Percentiles rank a stretch among this genome's conserved stretches.
These are phyloP conservation scores for Sorex fumeus DNA, from an alignment of 2,113 vertebrate genomes.

Conservation along the genomic window DNA sequence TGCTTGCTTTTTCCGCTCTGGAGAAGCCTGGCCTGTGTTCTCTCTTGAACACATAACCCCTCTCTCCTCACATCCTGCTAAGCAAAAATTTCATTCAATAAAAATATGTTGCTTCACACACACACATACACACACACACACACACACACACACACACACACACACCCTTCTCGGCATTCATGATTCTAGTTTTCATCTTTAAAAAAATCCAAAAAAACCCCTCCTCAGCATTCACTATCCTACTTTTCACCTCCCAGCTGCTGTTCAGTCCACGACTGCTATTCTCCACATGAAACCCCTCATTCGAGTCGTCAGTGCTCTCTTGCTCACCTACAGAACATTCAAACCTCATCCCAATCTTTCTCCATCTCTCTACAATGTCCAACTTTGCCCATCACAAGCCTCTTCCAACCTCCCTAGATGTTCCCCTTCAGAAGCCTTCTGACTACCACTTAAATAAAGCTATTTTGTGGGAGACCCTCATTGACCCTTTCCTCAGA, in stretches of 20 bases:
- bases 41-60: too few species aligned
- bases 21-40: too few species aligned
- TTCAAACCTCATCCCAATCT: not conserved
- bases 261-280: not conserved
- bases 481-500: not conserved
- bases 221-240: too few species aligned
- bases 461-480: not conserved
- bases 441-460: not conserved
- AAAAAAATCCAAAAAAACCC: too few species aligned
- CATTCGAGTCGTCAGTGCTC: not conserved
- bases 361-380: not conserved
- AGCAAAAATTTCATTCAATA: too few species aligned
- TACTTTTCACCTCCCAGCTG: not conserved
- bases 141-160: too few species aligned
- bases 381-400: not conserved
- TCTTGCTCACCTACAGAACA: accelerated
- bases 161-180: too few species aligned
- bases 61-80: too few species aligned
- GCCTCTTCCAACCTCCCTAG: not conserved
- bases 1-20: too few species aligned
- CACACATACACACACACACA: too few species aligned
- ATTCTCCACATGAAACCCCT: not conserved
- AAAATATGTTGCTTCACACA: too few species aligned
- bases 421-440: not conserved
- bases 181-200: too few species aligned